Conservation (phyloP, 2,113 vertebrate species). For the Vanacampus margaritifer region DNA sequence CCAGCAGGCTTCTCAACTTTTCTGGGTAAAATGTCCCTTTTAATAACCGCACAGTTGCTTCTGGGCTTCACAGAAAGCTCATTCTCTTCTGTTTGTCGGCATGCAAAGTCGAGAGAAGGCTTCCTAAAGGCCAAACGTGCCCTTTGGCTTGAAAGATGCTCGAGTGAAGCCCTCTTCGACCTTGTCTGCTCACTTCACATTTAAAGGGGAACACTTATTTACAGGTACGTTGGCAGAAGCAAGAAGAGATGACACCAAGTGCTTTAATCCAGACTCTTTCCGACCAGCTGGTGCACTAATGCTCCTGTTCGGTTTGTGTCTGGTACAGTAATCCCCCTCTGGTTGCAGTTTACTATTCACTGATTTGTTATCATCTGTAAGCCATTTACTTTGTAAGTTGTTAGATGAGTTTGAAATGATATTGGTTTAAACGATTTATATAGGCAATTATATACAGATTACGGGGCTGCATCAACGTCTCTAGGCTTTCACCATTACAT, state of each 20-base stretch:
- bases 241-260: not conserved
- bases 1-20: too few species aligned
- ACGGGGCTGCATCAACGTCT: too few species aligned
- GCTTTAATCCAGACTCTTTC: not conserved
- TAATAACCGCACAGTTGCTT: not conserved
- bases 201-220: not conserved
- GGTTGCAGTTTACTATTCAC: too few species aligned
- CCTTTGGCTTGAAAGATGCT: constrained; percentile 1
- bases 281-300: not conserved
- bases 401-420: too few species aligned
- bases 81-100: constrained; percentile 7
- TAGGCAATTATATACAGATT: too few species aligned
- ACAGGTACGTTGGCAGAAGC: not conserved
- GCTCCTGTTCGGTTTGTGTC: too few species aligned
- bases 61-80: not conserved
- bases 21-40: not conserved
- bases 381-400: too few species aligned
- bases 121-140: not conserved
- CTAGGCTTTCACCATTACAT: too few species aligned
- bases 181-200: not conserved
- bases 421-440: too few species aligned
- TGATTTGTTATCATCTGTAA: too few species aligned
- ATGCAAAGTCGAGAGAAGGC: constrained; percentile 57
- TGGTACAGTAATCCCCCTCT: not conserved
- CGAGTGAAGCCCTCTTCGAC: not conserved